Conservation (phyloP, 1,140 invertebrate species). For the Episyrphus balteatus region DNA sequence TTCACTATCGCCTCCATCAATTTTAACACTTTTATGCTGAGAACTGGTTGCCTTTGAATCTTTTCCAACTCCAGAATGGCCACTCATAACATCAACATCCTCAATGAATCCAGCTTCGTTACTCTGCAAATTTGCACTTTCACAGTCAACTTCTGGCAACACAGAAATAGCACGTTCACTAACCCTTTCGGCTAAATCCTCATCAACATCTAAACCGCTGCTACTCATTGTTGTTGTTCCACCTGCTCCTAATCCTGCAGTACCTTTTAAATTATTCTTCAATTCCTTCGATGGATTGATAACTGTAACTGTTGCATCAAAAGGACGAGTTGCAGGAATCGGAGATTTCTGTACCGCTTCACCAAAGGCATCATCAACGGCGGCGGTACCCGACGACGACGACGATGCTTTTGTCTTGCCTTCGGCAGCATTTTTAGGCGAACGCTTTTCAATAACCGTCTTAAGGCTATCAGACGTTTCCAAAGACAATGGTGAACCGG, state of each 20-base stretch:
- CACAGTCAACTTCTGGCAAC: slow-evolving; percentile 26
- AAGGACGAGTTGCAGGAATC: slow-evolving; percentile 25
- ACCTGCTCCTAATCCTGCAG: neutral
- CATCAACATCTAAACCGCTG: neutral
- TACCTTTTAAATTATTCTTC: neutral
- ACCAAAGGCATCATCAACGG: slow-evolving; percentile 5
- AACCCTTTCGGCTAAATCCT: slow-evolving; percentile 11
- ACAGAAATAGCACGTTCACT: slow-evolving; percentile 20
- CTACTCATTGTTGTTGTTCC: neutral
- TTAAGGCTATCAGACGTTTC: slow-evolving; percentile 13
- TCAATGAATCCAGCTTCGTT: slow-evolving; percentile 1
- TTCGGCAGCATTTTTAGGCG: slow-evolving; percentile 3
- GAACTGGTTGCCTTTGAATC: neutral
- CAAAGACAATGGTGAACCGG: slow-evolving; percentile 20
- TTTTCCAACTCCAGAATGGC: neutral
- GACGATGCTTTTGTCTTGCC: neutral
- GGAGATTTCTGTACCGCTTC: slow-evolving; percentile 19
- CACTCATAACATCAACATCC: neutral
- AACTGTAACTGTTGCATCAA: slow-evolving; percentile 31
- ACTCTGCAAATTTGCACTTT: slow-evolving; percentile 20
- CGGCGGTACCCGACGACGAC: slow-evolving; percentile 2
- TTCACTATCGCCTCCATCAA: too few species aligned
- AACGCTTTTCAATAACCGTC: slow-evolving; percentile 25
- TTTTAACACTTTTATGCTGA: too few species aligned
- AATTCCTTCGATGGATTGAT: slow-evolving; percentile 12